Evolutionary conservation across 2,113 vertebrate species (phyloP), one percentile per base, ranked within the genome.

Genomic region (Gavia stellata): DNA sequence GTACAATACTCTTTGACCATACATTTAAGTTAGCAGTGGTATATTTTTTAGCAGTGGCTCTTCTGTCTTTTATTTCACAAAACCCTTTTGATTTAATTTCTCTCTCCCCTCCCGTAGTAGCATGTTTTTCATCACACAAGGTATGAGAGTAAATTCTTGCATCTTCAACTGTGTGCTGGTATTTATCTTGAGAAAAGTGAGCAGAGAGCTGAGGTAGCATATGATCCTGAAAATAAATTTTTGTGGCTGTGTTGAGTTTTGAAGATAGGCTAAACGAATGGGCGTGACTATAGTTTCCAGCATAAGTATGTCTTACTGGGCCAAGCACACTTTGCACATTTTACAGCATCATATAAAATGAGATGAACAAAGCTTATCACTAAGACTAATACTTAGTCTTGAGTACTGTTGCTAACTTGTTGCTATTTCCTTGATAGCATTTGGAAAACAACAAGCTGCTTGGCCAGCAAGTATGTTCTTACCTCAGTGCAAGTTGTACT

Each of bases 251-350:
- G 24, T 26, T 49, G 31, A 19, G 17, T 42, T 79, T 59, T 47
- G 53, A 86, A 38, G 40, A 9, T 14, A 26, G 53, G 7, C 11
- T 29, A 10, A 73, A 36, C 0, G 1, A 61, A n/a, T 13, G 26
- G 8, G 3, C 3, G 1, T 33, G n/a, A 28, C 28, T 62, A 7
- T 42, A 36, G 6, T 52, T 86, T 72, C 33, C 34, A 59, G 20
- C 16, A 29, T 36, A 33, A 78, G 6, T 44, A 14, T 53, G 23
- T 61, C 18, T 33, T 52, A 5, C 44, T 49, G 31, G 44, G 55
- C 53, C 11, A 53, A 62, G 38, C 28, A 49, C 9, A 0, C 12
- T 58, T 70, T 12, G 24, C 0, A 0, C 0, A 1, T 36, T 47
- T 65, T 52, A 45, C 29, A 75, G 33, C 19, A 5, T 5, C 1